Percentiles rank a stretch among this genome's conserved stretches.
These are phyloP conservation scores for Spheniscus mendiculus DNA, from an alignment of 2,113 vertebrate genomes.

Conservation along the genomic window DNA sequence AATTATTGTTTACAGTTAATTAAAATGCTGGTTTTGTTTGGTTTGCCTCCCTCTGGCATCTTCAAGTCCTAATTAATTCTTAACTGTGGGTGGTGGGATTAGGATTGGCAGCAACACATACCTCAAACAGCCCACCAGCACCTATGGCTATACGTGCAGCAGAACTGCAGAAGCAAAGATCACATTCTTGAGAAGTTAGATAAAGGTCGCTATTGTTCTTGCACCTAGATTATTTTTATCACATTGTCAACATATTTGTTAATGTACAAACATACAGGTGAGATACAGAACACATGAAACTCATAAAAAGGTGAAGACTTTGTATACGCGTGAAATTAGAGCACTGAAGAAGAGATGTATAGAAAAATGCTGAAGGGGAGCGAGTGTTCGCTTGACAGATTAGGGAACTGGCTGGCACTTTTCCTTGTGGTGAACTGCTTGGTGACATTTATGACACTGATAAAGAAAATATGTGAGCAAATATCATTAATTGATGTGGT, in stretches of 20 bases:
- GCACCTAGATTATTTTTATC: conserved; percentile 57
- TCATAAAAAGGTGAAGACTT: not conserved
- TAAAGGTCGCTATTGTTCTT: conserved; percentile 34
- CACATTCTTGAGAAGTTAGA: conserved; percentile 24
- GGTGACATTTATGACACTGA: conserved; percentile 27
- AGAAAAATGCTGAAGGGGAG: not conserved
- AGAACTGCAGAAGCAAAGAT: not conserved
- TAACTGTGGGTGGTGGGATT: conserved; percentile 56
- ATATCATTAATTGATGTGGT: not conserved
- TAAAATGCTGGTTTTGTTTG: conserved; percentile 62
- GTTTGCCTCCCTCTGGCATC: conserved; percentile 46
- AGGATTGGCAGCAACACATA: conserved; percentile 22
- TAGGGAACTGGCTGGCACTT: not conserved
- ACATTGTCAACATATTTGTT: conserved; percentile 36
- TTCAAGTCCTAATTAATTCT: conserved; percentile 50
- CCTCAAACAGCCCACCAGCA: conserved; percentile 34
- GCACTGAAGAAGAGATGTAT: not conserved
- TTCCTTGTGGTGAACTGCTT: not conserved
- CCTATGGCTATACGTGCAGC: conserved; percentile 10
- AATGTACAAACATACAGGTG: conserved; percentile 41
- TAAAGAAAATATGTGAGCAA: conserved; percentile 26
- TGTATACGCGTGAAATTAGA: not conserved
- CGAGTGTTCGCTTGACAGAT: not conserved
- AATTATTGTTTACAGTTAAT: conserved; percentile 65
- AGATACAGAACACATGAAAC: not conserved